Percentiles rank a stretch among this genome's conserved stretches.
Conservation (phyloP, 2,797 vertebrate species). For the Masticophis lateralis region DNA sequence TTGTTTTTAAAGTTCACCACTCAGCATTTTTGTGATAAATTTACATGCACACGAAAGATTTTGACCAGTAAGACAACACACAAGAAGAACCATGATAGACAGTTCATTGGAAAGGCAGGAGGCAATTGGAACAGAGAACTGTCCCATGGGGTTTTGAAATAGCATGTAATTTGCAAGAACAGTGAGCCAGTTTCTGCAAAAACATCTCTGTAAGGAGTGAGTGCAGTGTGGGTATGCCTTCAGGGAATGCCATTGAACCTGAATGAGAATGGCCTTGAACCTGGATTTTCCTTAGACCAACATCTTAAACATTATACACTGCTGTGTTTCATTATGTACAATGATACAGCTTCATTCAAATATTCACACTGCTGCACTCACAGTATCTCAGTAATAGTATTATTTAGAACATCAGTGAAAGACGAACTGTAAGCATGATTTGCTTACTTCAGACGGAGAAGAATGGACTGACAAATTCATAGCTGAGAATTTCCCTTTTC, state of each 20-base stretch:
- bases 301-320: neutral
- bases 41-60: neutral
- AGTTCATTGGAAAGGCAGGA: neutral
- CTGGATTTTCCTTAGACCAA: neutral
- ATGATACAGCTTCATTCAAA: neutral
- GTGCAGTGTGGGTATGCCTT: neutral
- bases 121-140: neutral
- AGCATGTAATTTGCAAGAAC: neutral
- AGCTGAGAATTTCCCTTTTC: neutral
- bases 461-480: neutral
- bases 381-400: neutral
- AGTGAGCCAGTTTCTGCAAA: neutral
- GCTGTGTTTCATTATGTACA: neutral
- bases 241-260: neutral
- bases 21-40: neutral
- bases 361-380: neutral
- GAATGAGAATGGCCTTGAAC: neutral
- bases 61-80: neutral
- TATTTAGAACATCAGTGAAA: neutral
- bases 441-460: neutral
- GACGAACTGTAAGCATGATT: neutral
- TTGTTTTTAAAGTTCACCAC: neutral
- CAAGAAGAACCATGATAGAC: neutral
- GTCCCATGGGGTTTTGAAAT: neutral
- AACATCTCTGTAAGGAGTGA: neutral